Evolutionary conservation across 1,140 invertebrate species (phyloP).

Genomic region (Ceratina calcarata): DNA sequence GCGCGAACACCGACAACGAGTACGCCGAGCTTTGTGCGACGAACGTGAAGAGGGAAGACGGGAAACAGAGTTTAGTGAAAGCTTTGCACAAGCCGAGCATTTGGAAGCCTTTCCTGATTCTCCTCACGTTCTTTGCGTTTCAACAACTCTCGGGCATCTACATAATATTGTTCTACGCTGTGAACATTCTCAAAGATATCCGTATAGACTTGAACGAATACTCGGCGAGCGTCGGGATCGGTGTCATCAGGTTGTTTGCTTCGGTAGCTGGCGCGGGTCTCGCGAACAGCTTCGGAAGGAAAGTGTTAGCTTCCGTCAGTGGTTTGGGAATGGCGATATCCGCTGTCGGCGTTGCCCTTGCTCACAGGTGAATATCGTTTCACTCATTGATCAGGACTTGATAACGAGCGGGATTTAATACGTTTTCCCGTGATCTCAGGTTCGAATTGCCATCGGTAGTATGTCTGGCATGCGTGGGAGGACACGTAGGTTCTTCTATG

Average conservation of each 20-base stretch:
- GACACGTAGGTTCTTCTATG: constrained; percentile 87
- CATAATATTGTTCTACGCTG: constrained; percentile 88
- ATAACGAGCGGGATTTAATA: neutral
- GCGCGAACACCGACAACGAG: constrained; percentile 68
- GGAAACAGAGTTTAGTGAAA: constrained; percentile 42
- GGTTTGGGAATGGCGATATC: constrained; percentile 84
- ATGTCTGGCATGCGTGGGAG: constrained; percentile 83
- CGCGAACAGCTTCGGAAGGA: constrained; percentile 86
- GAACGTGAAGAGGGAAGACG: constrained; percentile 48
- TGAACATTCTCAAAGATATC: constrained; percentile 85
- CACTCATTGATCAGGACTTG: neutral
- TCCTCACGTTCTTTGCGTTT: constrained; percentile 84
- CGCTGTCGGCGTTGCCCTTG: constrained; percentile 81
- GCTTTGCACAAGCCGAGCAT: constrained; percentile 72
- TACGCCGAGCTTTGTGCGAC: constrained; percentile 61
- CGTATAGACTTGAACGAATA: constrained; percentile 85
- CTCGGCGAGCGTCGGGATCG: constrained; percentile 88
- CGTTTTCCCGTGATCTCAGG: constrained; percentile 43
- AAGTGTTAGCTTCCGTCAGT: constrained; percentile 84
- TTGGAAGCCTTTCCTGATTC: constrained; percentile 84
- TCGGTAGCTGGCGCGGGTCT: constrained; percentile 85
- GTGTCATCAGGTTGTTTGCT: constrained; percentile 85
- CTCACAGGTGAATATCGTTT: constrained; percentile 59
- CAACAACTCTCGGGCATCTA: constrained; percentile 88
- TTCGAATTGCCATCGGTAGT: constrained; percentile 73